Conservation (phyloP, 2,888 invertebrate species). For the Hyposoter didymator region DNA sequence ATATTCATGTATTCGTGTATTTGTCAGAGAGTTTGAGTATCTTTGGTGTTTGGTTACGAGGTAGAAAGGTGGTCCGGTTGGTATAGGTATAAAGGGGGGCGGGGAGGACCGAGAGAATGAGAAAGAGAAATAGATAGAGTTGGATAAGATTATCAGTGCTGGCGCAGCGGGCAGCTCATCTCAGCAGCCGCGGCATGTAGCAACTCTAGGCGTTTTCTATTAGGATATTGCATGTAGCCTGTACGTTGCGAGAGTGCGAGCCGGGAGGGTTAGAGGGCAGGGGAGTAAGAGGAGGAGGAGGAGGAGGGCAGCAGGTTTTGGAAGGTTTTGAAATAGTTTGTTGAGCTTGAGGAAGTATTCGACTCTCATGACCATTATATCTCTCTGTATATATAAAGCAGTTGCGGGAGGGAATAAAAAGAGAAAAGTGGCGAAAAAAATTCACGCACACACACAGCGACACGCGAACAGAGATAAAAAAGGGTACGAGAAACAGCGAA, state of each 20-base stretch:
- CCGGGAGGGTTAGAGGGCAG: neutral
- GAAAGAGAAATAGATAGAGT: conserved; percentile 54
- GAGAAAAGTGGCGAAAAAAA: neutral
- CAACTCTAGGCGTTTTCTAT: conserved; percentile 80
- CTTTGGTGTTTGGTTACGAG: conserved; percentile 51
- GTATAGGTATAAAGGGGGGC: conserved; percentile 27
- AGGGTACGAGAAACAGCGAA: conserved; percentile 22
- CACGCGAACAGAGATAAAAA: neutral
- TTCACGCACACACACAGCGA: neutral
- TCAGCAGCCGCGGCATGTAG: conserved; percentile 82
- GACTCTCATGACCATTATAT: conserved; percentile 39
- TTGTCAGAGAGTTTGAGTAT: conserved; percentile 42
- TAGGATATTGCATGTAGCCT: conserved; percentile 73
- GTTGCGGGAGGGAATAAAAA: neutral
- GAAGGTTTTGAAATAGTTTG: conserved; percentile 16
- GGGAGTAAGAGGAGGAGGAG: neutral
- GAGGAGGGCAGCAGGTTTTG: neutral
- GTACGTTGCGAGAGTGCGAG: conserved; percentile 60
- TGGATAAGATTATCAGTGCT: conserved; percentile 80
- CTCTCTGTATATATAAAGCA: neutral
- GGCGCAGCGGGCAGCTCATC: conserved; percentile 82
- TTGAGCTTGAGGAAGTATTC: conserved; percentile 39
- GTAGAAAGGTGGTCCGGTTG: conserved; percentile 56
- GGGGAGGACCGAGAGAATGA: conserved; percentile 38
- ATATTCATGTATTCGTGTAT: conserved; percentile 36